Base-by-base conservation (phyloP, 2,888 invertebrate genomes). In the Xylophagus ater region DNA sequence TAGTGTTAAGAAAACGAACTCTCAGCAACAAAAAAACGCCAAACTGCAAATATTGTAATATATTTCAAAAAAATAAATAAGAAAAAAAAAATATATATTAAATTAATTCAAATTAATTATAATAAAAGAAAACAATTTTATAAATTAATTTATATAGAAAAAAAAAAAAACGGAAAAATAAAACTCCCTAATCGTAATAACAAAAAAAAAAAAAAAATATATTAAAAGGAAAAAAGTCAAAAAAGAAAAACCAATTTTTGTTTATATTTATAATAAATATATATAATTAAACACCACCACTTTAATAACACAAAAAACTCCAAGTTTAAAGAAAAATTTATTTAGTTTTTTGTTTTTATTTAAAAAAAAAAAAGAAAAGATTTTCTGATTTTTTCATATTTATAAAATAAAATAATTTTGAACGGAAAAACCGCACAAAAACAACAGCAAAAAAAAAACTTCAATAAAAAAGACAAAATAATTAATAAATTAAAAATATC, bases 1-100 rank as follows among this genome's bases (percentile, higher is more conserved):
- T 42, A 45, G 43, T 46, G 43, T 46, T 46, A 46, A 44, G 42
- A 44, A 46, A 46, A 46, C 46, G 46, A 46, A 46, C 46, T 46
- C 46, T 46, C 46, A 46, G 46, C 46, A 43, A 46, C 43, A 46
- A 43, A 41, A 43, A 43, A 43, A 43, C 43, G 46, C 43, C 46
- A 46, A 46, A 46, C 46, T 44, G 46, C 42, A 46, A 46, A 42
- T 44, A 40, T 24, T 30, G 34, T 37, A 29, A 29, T 41, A 21
- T 34, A 8, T 10, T 15, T 17, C 10, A 31, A 23, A 30, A 32
- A 18, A 18, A 15, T 37, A n/a, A n/a, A n/a, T 29, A 30, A 30
- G 21, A 40, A 24, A 5, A 15, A 35, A 40, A 40, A 20, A 23
- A 40, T 10, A 30, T 12, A 31, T 12, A 28, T 29, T 15, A 38